A percentile compares a stretch with the other conserved stretches of the same genome.
phyloP scores from a whole-genome alignment of 35 echinoderm and acorn worm genomes.

The Diadema setosum region DNA sequence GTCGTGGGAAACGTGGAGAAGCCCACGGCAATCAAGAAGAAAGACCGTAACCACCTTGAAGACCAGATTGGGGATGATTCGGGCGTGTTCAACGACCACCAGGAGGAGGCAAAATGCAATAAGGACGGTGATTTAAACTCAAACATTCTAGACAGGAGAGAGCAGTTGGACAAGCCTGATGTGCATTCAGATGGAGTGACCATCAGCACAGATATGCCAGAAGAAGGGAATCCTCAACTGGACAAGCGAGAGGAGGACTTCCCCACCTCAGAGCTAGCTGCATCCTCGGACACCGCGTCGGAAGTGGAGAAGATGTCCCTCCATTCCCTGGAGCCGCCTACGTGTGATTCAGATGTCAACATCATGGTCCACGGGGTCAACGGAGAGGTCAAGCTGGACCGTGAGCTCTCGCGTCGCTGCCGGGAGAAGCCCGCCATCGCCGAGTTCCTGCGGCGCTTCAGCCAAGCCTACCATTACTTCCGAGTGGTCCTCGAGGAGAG shows the following conservation, averaged over 20 bases:
- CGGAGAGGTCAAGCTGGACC: background rate
- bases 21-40: background rate
- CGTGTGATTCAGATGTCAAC: background rate
- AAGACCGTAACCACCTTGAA: background rate
- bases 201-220: background rate
- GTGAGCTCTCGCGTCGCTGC: background rate
- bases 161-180: too few species aligned
- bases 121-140: background rate
- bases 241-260: too few species aligned
- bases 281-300: background rate
- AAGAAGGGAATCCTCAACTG: background rate
- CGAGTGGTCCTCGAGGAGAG: slow-evolving; percentile 38
- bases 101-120: background rate
- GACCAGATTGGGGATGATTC: slow-evolving; percentile 10
- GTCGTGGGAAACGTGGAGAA: too few species aligned
- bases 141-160: background rate
- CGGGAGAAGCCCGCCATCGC: background rate
- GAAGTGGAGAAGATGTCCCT: background rate
- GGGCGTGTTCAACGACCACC: slow-evolving; percentile 14
- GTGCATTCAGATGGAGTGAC: too few species aligned
- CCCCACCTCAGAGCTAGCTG: background rate
- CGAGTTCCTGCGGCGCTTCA: slow-evolving; percentile 52
- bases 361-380: slow-evolving; percentile 1
- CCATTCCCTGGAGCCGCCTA: background rate
- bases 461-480: slow-evolving; percentile 63